Percentiles rank a stretch among this genome's conserved stretches.
These are phyloP conservation scores for Rosalia funebris DNA, from an alignment of 2,888 invertebrate genomes.

Conservation along the genomic window DNA sequence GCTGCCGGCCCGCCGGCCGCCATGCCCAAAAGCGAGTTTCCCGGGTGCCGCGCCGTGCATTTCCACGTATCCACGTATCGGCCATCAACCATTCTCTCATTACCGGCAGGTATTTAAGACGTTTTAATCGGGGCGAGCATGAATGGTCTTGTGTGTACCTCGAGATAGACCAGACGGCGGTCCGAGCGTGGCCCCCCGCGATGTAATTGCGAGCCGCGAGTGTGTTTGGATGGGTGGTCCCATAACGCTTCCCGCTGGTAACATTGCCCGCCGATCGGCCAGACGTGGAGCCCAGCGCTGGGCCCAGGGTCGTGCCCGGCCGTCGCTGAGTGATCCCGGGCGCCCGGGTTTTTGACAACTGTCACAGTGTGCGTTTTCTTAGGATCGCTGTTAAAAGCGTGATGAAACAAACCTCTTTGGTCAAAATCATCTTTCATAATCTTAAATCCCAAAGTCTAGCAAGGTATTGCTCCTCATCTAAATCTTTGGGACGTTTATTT, in stretches of 20 bases:
- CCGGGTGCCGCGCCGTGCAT: slow-evolving; percentile 29
- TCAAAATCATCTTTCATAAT: too few relatives aligned
- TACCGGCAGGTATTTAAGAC: slow-evolving; percentile 46
- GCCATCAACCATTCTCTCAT: slow-evolving; percentile 41
- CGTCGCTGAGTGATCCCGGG: too few relatives aligned
- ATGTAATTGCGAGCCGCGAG: slow-evolving; percentile 53
- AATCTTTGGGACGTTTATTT: too few relatives aligned
- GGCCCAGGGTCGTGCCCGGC: slow-evolving; percentile 15
- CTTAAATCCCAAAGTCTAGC: too few relatives aligned
- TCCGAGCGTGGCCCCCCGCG: slow-evolving; percentile 48
- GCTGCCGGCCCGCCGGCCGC: too few relatives aligned
- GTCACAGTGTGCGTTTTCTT: too few relatives aligned
- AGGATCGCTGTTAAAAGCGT: too few relatives aligned
- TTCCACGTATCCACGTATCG: slow-evolving; percentile 33
- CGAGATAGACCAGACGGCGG: slow-evolving; percentile 30
- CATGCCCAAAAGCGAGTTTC: too few relatives aligned
- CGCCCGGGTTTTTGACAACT: too few relatives aligned
- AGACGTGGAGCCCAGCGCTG: slow-evolving; percentile 16
- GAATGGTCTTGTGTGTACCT: slow-evolving; percentile 37
- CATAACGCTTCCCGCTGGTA: slow-evolving; percentile 37
- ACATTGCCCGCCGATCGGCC: slow-evolving; percentile 31
- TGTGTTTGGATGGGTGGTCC: slow-evolving; percentile 57
- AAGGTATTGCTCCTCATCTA: too few relatives aligned
- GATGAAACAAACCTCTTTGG: too few relatives aligned
- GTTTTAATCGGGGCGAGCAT: slow-evolving; percentile 49